Conservation (phyloP, 1,140 invertebrate species). For the Drosophila miranda region DNA sequence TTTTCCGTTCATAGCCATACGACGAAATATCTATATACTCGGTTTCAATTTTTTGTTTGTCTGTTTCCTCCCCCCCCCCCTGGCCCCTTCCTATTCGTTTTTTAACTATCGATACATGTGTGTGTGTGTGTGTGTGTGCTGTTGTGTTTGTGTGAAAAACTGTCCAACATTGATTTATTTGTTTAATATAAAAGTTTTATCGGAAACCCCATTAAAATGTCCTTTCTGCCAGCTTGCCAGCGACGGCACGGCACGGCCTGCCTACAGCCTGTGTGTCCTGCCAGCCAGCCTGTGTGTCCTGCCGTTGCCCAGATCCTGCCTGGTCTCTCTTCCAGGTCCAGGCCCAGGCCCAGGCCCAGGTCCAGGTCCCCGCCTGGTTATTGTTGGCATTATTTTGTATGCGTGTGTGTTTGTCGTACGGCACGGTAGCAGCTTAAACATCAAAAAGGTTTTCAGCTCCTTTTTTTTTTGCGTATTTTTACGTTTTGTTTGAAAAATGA, state of each 20-base stretch:
- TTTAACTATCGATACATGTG: conserved; percentile 63
- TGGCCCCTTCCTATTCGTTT: conserved; percentile 8
- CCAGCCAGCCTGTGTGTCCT: conserved; percentile 30
- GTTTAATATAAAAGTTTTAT: conserved; percentile 82
- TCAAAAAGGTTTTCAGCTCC: conserved; percentile 74
- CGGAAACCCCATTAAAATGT: conserved; percentile 81
- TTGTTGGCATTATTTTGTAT: conserved; percentile 26
- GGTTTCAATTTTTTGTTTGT: conserved; percentile 35
- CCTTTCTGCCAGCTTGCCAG: conserved; percentile 79
- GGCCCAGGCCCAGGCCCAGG: no score
- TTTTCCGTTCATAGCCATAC: conserved; percentile 62
- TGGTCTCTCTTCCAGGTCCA: conserved; percentile 17
- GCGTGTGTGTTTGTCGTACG: conserved; percentile 63
- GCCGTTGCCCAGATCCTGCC: conserved; percentile 18
- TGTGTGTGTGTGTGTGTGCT: conserved; percentile 45
- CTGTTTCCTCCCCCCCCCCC: conserved; percentile 12
- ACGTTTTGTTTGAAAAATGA: conserved; percentile 64
- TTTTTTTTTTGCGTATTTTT: conserved; percentile 67
- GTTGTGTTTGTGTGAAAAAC: conserved; percentile 68
- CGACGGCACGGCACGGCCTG: conserved; percentile 25
- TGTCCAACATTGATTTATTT: conserved; percentile 81
- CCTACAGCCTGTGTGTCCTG: conserved; percentile 28
- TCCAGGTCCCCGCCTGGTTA: conserved; percentile 17
- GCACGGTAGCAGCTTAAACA: conserved; percentile 69
- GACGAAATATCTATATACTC: conserved; percentile 72